Percentiles rank a stretch among this genome's conserved stretches.
Evolutionary conservation across 2,113 vertebrate species (phyloP).

Genomic region (Corydoras sp.): DNA sequence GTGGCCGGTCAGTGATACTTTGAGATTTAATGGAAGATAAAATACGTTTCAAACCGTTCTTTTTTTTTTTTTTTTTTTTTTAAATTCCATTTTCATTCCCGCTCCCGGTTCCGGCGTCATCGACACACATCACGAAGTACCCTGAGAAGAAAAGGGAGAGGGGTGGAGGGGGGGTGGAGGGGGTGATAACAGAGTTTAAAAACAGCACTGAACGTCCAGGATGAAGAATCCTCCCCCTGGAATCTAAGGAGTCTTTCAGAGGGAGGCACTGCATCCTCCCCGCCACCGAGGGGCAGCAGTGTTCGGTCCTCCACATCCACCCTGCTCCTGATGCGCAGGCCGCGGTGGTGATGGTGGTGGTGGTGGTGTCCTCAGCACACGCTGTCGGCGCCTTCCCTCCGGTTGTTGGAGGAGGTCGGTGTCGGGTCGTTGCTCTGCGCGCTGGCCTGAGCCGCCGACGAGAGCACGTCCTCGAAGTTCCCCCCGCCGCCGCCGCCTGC

Average conservation of each 20-base stretch:
- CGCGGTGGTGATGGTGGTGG: neutral
- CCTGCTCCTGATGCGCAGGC: too few relatives aligned
- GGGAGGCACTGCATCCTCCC: neutral
- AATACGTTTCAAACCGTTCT: too few relatives aligned
- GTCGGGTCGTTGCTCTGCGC: constrained; percentile 66
- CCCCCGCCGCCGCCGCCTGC: constrained; percentile 62
- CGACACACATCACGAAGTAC: too few relatives aligned
- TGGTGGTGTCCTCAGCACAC: constrained; percentile 63
- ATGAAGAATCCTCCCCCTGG: neutral
- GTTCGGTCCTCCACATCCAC: neutral
- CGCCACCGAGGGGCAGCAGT: constrained; percentile 32
- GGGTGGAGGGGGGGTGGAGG: too few relatives aligned
- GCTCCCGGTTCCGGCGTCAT: too few relatives aligned
- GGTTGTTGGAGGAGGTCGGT: constrained; percentile 51
- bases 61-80: too few relatives aligned
- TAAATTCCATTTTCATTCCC: too few relatives aligned
- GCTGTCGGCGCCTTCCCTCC: constrained; percentile 53
- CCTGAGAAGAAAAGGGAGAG: too few relatives aligned
- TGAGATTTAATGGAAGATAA: too few relatives aligned
- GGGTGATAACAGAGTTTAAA: too few relatives aligned
- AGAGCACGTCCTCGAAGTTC: constrained; percentile 94
- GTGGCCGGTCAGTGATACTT: too few relatives aligned
- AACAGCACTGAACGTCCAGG: too few relatives aligned
- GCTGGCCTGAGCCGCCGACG: constrained; percentile 84
- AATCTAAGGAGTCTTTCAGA: neutral